A percentile compares a stretch with the other conserved stretches of the same genome.
Conservation (phyloP, 2,797 vertebrate genomes). For the Enteromius mattozi region DNA sequence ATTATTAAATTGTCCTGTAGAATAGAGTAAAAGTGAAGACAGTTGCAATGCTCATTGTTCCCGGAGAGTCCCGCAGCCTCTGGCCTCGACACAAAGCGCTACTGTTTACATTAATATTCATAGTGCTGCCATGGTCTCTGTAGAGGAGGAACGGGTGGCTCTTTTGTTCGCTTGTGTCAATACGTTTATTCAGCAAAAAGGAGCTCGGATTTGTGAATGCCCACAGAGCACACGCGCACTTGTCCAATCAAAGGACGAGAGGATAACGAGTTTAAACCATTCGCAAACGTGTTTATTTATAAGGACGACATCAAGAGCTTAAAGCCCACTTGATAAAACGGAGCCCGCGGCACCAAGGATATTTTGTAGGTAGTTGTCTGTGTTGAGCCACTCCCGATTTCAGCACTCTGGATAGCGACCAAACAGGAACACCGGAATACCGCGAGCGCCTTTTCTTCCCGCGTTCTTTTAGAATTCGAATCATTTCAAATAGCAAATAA, state of each 20-base stretch:
- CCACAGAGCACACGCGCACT: slow-evolving; percentile 73
- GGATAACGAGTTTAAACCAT: slow-evolving; percentile 64
- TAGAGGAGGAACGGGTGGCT: slow-evolving; percentile 87
- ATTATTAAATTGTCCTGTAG: slow-evolving; percentile 1
- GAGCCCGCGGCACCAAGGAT: neutral
- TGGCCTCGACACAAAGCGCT: slow-evolving; percentile 84
- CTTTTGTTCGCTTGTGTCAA: slow-evolving; percentile 86
- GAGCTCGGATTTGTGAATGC: slow-evolving; percentile 76
- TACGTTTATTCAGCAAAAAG: slow-evolving; percentile 87
- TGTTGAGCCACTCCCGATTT: slow-evolving; percentile 77
- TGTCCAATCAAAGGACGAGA: slow-evolving; percentile 55
- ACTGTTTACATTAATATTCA: slow-evolving; percentile 89
- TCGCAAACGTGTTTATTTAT: slow-evolving; percentile 39
- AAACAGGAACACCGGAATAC: slow-evolving; percentile 48
- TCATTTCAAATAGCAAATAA: neutral
- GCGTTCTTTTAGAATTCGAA: neutral
- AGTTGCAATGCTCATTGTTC: slow-evolving; percentile 83
- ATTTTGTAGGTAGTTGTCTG: slow-evolving; percentile 10
- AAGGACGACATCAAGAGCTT: slow-evolving; percentile 21
- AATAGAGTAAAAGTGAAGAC: slow-evolving; percentile 57
- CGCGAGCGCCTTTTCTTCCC: slow-evolving; percentile 41
- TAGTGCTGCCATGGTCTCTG: slow-evolving; percentile 83
- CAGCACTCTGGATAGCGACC: slow-evolving; percentile 85
- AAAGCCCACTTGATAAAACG: slow-evolving; percentile 12
- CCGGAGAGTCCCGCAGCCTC: slow-evolving; percentile 77